Evolutionary conservation across 2,888 invertebrate species (phyloP), one percentile per base, ranked within the genome.

Genomic region (Cartodere bifasciata): DNA sequence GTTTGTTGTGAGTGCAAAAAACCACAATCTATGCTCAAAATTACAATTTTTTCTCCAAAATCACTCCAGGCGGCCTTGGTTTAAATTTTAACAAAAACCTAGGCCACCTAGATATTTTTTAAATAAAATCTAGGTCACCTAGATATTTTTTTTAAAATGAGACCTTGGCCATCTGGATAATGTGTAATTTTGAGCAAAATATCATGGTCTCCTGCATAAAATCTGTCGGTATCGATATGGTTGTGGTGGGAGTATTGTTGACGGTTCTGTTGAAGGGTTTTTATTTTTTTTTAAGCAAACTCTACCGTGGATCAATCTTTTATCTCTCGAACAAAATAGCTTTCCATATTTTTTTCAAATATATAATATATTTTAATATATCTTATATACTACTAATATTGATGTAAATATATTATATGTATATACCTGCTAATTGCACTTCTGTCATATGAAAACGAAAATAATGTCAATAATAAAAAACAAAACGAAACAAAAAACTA

Each of bases 311-410:
- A 64, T 70, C 70, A 70, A 70, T 70, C 70, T 70, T 70, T 65
- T 68, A 67, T 70, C 70, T 70, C 70, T 70, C 70, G 64, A 68
- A 68, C 68, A 67, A 67, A 67, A 67, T 67, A 67, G 65, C 58
- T 60, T 60, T 57, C 60, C n/a, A n/a, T n/a, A n/a, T n/a, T 49
- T 53, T 58, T 55, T 57, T 57, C 56, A 62, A 60, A 62, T 63
- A 63, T 61, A 62, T 62, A 62, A 62, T 60, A 62, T 60, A 59
- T 57, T 52, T n/a, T 53, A 57, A 57, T 59, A 60, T 60, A 59
- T 60, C 59, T 63, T 62, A 60, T 58, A 53, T 56, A 55, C 58
- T 59, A 62, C 56, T 57, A 59, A 60, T 62, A 62, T 60, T 61
- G 62, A 62, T 63, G 64, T 65, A 64, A 65, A 65, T 65, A 65